Base-by-base conservation (phyloP, 2,797 vertebrate genomes). In the Choloepus didactylus region DNA sequence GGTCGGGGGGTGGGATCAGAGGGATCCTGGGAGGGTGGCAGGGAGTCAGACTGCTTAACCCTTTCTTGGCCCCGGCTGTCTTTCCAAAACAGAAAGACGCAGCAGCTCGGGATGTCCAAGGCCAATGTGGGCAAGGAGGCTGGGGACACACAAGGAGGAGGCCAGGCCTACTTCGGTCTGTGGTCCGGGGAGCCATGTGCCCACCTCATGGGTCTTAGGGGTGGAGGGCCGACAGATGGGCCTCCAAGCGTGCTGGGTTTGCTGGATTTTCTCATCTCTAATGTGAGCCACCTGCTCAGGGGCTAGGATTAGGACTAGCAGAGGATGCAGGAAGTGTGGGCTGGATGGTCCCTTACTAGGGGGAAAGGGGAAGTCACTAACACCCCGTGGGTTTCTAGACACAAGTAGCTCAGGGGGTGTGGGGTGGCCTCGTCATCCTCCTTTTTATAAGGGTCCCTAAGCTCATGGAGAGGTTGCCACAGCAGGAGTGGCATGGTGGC, bases 201-300 rank as follows among this genome's bases (percentile, higher is more conserved):
- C 60, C 60, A 72, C 41, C 27, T 44, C 18, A 35, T 3, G 0
- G 23, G 69, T 21, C 46, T 79, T 9, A 27, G 35, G 44, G 72
- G n/a, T 70, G 35, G 44, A 96, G 92, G 94, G 97, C 97, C 96
- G 97, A 80, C 83, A 38, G 44, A 9, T 79, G 83, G 69, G 46
- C 79, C 38, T 15, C 60, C 49, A 96, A 92, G 79, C 35, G 97
- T 67, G 85, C 88, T 89, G 66, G 83, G 97, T 95, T 93, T 94
- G 80, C 11, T 2, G 96, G 95, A 59, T 95, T 98, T 96, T 96
- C 97, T 98, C 79, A 87, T 93, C 96, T 96, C 96, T 0, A 54
- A 31, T 60, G 9, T 35, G 54, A 91, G 97, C 97, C 97, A 96
- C 96, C 96, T 95, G 96, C 95, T 95, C 96, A 96, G 96, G 95